These are phyloP conservation scores for Etheostoma nigrum DNA, from an alignment of 2,797 vertebrate species.

Conservation along the genomic window DNA sequence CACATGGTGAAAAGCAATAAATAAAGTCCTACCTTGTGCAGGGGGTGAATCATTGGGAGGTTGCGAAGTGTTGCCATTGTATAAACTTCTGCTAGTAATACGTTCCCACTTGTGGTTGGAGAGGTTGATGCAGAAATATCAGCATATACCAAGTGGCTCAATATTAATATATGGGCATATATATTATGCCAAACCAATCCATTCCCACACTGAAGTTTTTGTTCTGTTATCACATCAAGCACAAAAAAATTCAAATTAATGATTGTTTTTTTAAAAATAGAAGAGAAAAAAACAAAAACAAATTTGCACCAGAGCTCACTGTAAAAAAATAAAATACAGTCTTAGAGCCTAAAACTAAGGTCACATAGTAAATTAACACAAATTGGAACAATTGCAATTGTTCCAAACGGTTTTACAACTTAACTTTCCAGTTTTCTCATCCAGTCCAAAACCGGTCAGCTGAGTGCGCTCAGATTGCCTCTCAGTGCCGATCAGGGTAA, in stretches of 20 bases:
- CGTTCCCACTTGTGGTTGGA: slow-evolving; percentile 25
- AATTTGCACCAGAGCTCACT: too few species aligned
- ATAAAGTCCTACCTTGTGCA: slow-evolving; percentile 74
- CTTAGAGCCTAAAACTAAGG: too few species aligned
- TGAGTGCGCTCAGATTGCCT: slow-evolving; percentile 16
- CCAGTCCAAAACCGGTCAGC: not conserved
- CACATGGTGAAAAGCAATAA: too few species aligned
- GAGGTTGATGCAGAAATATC: not conserved
- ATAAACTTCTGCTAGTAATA: slow-evolving; percentile 74
- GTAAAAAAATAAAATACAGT: too few species aligned
- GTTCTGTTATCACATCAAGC: not conserved
- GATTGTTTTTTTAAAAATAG: too few species aligned
- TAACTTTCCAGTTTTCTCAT: slow-evolving; percentile 18
- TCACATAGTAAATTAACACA: too few species aligned
- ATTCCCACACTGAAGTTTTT: not conserved
- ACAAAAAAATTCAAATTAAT: too few species aligned
- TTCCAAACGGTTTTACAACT: not conserved
- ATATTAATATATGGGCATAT: too few species aligned
- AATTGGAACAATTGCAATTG: too few species aligned
- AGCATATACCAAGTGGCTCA: not conserved
- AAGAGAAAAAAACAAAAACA: too few species aligned
- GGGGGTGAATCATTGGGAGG: slow-evolving; percentile 76
- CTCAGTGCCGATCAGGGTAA: slow-evolving; percentile 36
- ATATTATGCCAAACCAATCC: not conserved
- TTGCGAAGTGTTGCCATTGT: slow-evolving; percentile 71